Evolutionary conservation across 2,797 vertebrate genomes (phyloP).

Genomic region (Enteromius trimaculatus): DNA sequence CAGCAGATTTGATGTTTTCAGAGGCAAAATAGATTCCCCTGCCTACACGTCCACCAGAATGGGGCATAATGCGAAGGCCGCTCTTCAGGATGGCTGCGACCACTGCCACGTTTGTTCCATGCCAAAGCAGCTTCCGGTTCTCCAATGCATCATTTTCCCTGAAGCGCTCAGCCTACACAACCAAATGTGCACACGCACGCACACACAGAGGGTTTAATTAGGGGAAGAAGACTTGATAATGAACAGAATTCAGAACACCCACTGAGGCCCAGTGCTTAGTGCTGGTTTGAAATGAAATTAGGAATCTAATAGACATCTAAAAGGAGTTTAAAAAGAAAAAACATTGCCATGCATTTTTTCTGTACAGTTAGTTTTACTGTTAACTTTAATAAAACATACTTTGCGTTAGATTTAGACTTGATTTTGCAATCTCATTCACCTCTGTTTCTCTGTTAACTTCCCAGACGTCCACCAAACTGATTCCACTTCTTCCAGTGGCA

Average conservation of each 20-base stretch:
- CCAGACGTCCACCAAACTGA: conserved; percentile 83
- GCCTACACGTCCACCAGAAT: conserved; percentile 88
- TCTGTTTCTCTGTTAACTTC: conserved; percentile 81
- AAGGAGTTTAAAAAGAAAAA: neutral
- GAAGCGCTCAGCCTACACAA: conserved; percentile 79
- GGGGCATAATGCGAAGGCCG: conserved; percentile 92
- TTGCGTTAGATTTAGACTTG: neutral
- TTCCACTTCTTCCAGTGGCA: conserved; percentile 65
- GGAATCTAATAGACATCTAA: conserved; percentile 4
- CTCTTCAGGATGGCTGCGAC: conserved; percentile 91
- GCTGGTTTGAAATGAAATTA: neutral
- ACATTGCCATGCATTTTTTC: neutral
- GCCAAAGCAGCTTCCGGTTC: conserved; percentile 91
- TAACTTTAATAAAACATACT: neutral
- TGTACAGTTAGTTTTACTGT: neutral
- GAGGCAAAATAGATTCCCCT: conserved; percentile 93
- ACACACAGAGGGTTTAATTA: conserved; percentile 23
- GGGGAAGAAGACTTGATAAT: conserved; percentile 30
- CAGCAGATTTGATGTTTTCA: conserved; percentile 87
- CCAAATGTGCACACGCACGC: conserved; percentile 7
- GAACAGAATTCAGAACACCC: conserved; percentile 19
- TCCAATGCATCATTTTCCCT: conserved; percentile 75
- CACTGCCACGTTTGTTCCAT: conserved; percentile 88
- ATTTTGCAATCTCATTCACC: conserved; percentile 71
- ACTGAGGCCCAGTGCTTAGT: neutral